Evolutionary conservation across 2,113 vertebrate genomes (phyloP), one percentile per base, ranked within the genome.

Genomic region (Saimiri boliviensis): DNA sequence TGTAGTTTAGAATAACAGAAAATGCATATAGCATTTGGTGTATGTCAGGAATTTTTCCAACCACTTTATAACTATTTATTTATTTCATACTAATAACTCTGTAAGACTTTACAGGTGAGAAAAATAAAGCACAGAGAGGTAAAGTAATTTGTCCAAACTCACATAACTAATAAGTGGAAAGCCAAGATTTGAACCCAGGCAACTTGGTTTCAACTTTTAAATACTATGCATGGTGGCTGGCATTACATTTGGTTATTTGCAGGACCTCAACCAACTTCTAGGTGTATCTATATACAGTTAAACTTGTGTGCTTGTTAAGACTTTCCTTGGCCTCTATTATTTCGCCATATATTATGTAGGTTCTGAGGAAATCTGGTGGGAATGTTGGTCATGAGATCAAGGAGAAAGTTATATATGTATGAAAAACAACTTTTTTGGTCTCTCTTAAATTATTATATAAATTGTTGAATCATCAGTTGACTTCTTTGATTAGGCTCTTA

Each of bases 1-100:
- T 79, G 14, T 52, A 79, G 42, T 80, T 95, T 94, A 66, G 42
- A 92, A 94, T 80, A 96, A 94, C 54, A 73, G 47, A 32, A 93
- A 85, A 91, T 12, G 80, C 11, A 54, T 6, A 73, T 17, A 76
- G 11, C 45, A 95, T 42, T 80, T 92, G 2, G 21, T 63, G 25
- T 42, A 68, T 84, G 47, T n/a, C 17, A 92, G 37, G 80, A 87
- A 56, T 6, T 80, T 4, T 83, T 87, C 32, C 82, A 83, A 66
- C 32, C 32, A 68, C 66, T 68, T 68, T 68, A 68, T 8, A 91
- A 37, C 17, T 88, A 66, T 89, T 93, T 12, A 52, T 74, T 94
- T 86, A n/a, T 77, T 89, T 94, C 8, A 52, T 30, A 6, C 8
- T 87, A 17, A 92, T 63, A 91, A 70, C 3, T 79, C n/a, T 84